phyloP scores from a whole-genome alignment of 2,113 vertebrate species.

The Zonotrichia leucophrys region DNA sequence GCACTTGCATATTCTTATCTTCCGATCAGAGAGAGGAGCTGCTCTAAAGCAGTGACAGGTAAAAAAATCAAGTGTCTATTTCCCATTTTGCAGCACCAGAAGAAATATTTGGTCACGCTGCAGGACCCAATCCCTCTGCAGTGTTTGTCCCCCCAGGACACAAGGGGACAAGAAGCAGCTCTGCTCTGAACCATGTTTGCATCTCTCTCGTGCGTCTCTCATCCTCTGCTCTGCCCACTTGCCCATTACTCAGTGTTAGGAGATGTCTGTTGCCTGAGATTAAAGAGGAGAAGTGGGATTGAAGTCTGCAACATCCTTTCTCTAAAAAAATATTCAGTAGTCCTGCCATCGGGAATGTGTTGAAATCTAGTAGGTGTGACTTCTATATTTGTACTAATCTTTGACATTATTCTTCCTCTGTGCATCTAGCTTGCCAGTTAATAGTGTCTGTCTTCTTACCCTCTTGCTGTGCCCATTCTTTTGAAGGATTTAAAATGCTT shows the following conservation, averaged over 20 bases:
- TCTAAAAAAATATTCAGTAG: background rate
- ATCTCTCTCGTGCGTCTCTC: background rate
- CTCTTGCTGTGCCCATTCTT: constrained; percentile 44
- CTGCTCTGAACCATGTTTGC: background rate
- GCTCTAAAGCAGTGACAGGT: background rate
- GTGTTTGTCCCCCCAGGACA: background rate
- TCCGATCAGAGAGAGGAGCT: background rate
- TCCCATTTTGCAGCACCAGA: background rate
- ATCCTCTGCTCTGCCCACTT: background rate
- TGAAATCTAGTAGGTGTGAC: background rate
- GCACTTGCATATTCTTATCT: background rate
- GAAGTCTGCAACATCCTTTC: background rate
- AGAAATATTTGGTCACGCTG: background rate
- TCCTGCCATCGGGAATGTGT: background rate
- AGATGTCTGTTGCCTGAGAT: background rate
- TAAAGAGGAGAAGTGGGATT: background rate
- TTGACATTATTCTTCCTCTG: background rate
- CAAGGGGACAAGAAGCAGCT: background rate
- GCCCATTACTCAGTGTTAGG: background rate
- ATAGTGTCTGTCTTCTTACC: constrained; percentile 6
- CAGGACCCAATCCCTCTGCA: background rate
- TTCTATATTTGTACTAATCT: constrained; percentile 18
- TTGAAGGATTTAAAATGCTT: constrained; percentile 40
- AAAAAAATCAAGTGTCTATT: background rate
- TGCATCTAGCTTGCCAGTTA: background rate